Evolutionary conservation across 2,113 vertebrate genomes (phyloP).

Genomic region (Pelmatolapia mariae): DNA sequence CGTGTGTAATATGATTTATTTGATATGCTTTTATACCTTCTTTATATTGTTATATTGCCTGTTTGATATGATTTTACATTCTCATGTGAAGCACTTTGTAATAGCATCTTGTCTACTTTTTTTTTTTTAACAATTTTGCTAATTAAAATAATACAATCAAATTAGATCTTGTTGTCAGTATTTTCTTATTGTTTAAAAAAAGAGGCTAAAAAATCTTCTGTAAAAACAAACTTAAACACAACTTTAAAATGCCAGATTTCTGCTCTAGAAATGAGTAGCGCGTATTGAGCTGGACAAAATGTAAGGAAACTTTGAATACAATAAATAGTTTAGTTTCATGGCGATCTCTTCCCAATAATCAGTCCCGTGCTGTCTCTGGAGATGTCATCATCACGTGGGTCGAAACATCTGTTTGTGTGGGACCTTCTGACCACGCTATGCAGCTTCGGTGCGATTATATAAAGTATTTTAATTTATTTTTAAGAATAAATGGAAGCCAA

Average conservation of each 20-base stretch:
- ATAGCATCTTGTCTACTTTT: background rate
- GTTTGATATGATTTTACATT: background rate
- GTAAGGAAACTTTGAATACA: background rate
- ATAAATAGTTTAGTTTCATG: background rate
- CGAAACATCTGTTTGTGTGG: background rate
- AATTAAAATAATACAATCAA: background rate
- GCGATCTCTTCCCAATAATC: too few species aligned
- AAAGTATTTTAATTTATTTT: background rate
- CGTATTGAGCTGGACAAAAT: background rate
- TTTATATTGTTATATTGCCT: background rate
- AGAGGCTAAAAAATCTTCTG: background rate
- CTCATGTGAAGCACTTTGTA: background rate
- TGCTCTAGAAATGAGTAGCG: background rate
- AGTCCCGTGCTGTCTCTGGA: background rate
- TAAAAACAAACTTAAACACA: background rate
- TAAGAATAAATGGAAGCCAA: background rate
- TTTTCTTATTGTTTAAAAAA: background rate
- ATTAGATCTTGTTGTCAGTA: background rate
- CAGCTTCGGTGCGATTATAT: background rate
- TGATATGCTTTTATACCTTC: background rate
- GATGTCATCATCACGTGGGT: background rate
- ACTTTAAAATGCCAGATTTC: background rate
- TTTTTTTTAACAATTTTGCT: fast-evolving
- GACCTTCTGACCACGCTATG: background rate
- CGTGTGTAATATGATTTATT: background rate